Evolutionary conservation across 1,140 invertebrate species (phyloP), one percentile per base, ranked within the genome.

Genomic region (Formica exsecta): DNA sequence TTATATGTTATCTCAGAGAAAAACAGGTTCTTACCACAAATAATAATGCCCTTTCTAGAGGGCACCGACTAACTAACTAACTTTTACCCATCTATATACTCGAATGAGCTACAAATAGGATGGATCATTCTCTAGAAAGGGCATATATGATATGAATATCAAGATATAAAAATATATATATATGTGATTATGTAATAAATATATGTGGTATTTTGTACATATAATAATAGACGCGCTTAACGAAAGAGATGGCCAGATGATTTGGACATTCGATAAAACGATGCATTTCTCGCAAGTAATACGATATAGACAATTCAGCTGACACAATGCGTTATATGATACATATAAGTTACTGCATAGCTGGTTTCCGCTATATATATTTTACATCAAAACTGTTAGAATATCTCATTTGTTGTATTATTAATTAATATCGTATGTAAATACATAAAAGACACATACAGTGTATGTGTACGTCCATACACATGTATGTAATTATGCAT

Each of bases 351-450:
- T 76, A 59, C 48, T 61, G 41, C 41, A 22, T 80, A 80, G 59
- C 7, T 7, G n/a, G 32, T 75, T 64, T 77, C 54, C 32, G 38
- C 44, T 85, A 51, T 51, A 51, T 48, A 48, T 51, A 77, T 57
- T 76, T 77, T 85, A 65, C 62, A 59, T 77, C 71, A 59, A 22
- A 85, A 85, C 22, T 85, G 81, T 86, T 81, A 36, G 68, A 86
- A 59, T 86, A 68, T 86, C 84, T 74, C 74, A 73, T 89, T 48
- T 89, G 54, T 66, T 88, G 48, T 86, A 73, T 65, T 81, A 80
- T 65, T 71, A 77, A 80, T 65, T 71, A 77, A 86, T 70, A 79
- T 68, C 29, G 59, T 22, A 86, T 80, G 75, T 86, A 80, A 86
- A 85, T 85, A 85, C 16, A 64, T 62, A 71, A 48, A 44, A 48